These are phyloP conservation scores for Drosophila anomalipes DNA, from an alignment of 2,888 invertebrate species.

Conservation along the genomic window DNA sequence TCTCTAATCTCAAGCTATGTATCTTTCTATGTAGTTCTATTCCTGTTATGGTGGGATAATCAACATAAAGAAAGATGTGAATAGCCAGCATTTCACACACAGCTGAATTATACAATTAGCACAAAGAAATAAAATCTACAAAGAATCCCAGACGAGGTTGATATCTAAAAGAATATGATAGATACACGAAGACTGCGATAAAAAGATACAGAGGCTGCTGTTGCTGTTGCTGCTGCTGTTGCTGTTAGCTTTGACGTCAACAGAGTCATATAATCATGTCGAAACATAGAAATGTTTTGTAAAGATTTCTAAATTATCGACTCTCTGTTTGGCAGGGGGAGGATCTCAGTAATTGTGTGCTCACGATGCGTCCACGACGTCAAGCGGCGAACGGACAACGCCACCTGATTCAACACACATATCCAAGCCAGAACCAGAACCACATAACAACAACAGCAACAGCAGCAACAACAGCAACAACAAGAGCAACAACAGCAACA, in stretches of 20 bases:
- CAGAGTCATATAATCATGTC: slow-evolving; percentile 16
- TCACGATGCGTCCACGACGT: slow-evolving; percentile 61
- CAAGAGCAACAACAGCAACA: slow-evolving; percentile 5
- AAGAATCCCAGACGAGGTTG: slow-evolving; percentile 7
- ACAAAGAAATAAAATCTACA: slow-evolving; percentile 19
- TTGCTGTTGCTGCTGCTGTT: background rate
- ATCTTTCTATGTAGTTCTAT: background rate
- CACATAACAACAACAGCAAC: slow-evolving; percentile 13
- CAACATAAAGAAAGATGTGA: slow-evolving; percentile 18
- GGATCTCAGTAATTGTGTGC: slow-evolving; percentile 66
- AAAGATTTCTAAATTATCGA: slow-evolving; percentile 75
- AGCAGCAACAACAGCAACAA: slow-evolving; percentile 12
- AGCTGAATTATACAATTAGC: slow-evolving; percentile 41
- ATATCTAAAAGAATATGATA: slow-evolving; percentile 10
- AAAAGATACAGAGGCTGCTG: background rate
- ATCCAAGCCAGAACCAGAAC: slow-evolving; percentile 40
- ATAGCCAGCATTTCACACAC: slow-evolving; percentile 55
- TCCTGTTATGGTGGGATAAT: slow-evolving; percentile 16
- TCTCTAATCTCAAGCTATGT: background rate
- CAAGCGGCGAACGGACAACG: slow-evolving; percentile 55
- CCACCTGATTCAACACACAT: slow-evolving; percentile 71
- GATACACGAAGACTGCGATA: slow-evolving; percentile 20
- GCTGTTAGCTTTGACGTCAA: slow-evolving; percentile 10
- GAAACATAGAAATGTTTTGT: slow-evolving; percentile 33
- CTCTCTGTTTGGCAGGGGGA: slow-evolving; percentile 51